Evolutionary conservation across 2,797 vertebrate genomes (phyloP), one percentile per base, ranked within the genome.

Genomic region (Molossus molossus): DNA sequence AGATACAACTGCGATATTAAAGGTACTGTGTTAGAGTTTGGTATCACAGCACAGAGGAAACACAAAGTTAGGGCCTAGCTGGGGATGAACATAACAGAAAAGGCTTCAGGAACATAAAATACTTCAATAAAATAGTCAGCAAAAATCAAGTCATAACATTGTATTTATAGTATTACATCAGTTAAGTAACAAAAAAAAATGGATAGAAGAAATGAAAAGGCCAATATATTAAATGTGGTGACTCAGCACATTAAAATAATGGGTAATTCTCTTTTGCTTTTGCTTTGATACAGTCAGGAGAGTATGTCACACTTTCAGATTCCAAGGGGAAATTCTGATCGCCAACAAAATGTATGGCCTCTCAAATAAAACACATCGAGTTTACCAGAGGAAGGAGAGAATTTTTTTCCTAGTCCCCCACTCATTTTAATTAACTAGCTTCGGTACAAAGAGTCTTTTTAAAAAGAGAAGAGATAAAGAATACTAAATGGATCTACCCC

Each of bases 401-500:
- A 5, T 15, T 55, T 69, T 75, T 57, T 90, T 65, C 29, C 25
- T 21, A 72, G 84, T 60, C 2, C 5, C 25, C 45, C 20, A 77
- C 33, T 93, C 50, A 85, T 67, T 95, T 96, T 95, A 97, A 91
- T 82, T 84, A 94, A 53, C 33, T 77, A 72, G 80, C 40, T 84
- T 93, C 27, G 70, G 69, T 67, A 88, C 86, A 87, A 57, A 60
- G 11, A 75, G 5, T 64, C 64, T 76, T 92, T 95, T 91, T 9
- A 70, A 91, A 97, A 87, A 48, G 23, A 55, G 13, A 77, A 60
- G 25, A 67, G 9, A 57, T 79, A 73, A 90, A 95, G 21, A 77
- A 94, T 90, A 65, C 65, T 81, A 93, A 95, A 21, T 50, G 48
- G 6, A 48, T 75, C 89, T 87, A 53, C 5, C 50, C 27, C 3